Base-by-base conservation (phyloP, 2,888 invertebrate species). In the Dyspetes luteomarginatus region DNA sequence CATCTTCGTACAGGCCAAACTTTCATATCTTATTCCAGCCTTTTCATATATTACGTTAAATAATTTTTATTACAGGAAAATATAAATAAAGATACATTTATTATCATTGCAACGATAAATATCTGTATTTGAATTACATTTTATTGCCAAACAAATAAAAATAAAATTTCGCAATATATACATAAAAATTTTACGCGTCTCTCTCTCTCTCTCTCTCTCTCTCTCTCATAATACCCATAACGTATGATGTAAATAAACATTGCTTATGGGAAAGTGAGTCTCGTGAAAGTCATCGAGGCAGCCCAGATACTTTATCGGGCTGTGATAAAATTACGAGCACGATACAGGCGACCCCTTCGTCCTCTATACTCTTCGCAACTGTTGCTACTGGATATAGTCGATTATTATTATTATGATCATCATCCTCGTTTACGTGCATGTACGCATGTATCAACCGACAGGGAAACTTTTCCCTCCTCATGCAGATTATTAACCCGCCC, bases 401-500 rank as follows among this genome's bases (percentile, higher is more conserved):
- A 48, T 48, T 17, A 48, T 52, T 67, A 67, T 48, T 4, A 48
- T 48, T 7, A 67, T 67, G 22, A 65, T 62, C 17, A 68, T 78
- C 62, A 73, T 68, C 55, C 68, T 68, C 67, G 60, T 17, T 48
- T 7, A 48, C 48, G 48, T 15, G 48, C 17, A 52, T 52, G 48
- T 36, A 52, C 30, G n/a, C 9, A 19, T 9, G 24, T 19, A 28
- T 48, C 28, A 4, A 45, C n/a, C 52, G 62, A 56, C 28, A 45
- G 60, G 67, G 45, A 48, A 67, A 67, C 15, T 50, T 36, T 60
- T 68, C 73, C 78, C 78, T 45, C 62, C 55, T 55, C n/a, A n/a
- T n/a, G 36, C 17, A 62, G 55, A 36, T 55, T 28, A 73, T 78
- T 73, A 73, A 78, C 67, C 24, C 67, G 68, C 58, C 55, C 64